These are phyloP conservation scores for Bothrops jararaca DNA, from an alignment of 2,113 vertebrate species.

Conservation along the genomic window DNA sequence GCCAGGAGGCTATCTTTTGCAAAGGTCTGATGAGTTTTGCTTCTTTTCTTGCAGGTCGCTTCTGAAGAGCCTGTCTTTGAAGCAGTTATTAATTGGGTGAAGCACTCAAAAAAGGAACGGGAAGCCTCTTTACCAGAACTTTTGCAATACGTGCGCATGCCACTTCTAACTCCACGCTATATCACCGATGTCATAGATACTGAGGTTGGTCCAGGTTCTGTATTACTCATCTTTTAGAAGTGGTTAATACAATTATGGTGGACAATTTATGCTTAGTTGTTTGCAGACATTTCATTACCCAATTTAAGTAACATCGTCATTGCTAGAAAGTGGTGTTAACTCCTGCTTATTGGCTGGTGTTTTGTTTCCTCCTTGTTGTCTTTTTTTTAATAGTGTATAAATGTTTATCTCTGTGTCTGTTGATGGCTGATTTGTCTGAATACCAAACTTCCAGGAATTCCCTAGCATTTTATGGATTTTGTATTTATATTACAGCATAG, in stretches of 20 bases:
- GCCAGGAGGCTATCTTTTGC: rapidly evolving
- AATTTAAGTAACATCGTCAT: background rate
- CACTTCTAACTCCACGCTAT: conserved; percentile 93
- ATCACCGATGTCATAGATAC: conserved; percentile 97
- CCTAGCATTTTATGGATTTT: background rate
- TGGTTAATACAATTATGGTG: background rate
- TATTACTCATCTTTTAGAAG: background rate
- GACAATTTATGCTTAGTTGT: background rate
- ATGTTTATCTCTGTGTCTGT: background rate
- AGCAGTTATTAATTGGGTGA: conserved; percentile 96
- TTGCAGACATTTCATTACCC: background rate
- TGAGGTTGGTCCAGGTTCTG: conserved; percentile 74
- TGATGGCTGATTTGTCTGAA: background rate
- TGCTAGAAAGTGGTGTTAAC: background rate
- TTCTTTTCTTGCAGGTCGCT: conserved; percentile 79
- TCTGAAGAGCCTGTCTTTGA: conserved; percentile 97
- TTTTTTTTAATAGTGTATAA: background rate
- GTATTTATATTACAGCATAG: background rate
- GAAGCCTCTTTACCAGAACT: conserved; percentile 87
- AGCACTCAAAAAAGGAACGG: conserved; percentile 88
- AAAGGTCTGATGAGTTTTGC: rapidly evolving
- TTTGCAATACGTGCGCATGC: conserved; percentile 94
- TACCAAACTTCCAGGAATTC: background rate
- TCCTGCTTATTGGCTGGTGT: background rate
- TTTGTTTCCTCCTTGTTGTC: background rate